Evolutionary conservation across 1,140 invertebrate genomes (phyloP).

Genomic region (Drosophila parvula): DNA sequence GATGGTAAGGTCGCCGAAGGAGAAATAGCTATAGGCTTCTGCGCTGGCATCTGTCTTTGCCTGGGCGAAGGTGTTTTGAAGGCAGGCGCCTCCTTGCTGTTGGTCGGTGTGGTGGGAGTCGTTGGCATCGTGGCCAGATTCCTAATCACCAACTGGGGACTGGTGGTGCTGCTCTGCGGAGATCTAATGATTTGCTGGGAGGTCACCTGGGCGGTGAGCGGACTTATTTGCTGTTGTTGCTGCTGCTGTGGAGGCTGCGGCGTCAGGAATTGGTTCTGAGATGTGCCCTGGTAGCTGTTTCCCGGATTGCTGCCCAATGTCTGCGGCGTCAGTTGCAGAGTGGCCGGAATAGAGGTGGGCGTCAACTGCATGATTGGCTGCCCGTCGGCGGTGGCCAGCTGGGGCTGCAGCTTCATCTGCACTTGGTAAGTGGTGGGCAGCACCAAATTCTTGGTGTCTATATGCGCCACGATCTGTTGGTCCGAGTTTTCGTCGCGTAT

Average conservation of each 20-base stretch:
- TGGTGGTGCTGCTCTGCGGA: constrained; percentile 30
- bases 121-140: constrained; percentile 33
- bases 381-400: constrained; percentile 78
- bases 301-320: constrained; percentile 39
- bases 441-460: constrained; percentile 81
- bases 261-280: constrained; percentile 55
- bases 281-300: constrained; percentile 49
- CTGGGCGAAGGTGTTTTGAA: constrained; percentile 59
- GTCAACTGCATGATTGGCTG: constrained; percentile 81
- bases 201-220: constrained; percentile 55
- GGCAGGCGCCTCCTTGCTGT: constrained; percentile 21
- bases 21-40: constrained; percentile 24
- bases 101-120: constrained; percentile 13
- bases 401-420: constrained; percentile 83
- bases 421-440: constrained; percentile 83
- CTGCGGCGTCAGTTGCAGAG: constrained; percentile 74
- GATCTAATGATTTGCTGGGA: constrained; percentile 70
- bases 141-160: constrained; percentile 57
- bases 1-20: background rate
- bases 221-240: constrained; percentile 21
- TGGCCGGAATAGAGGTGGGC: constrained; percentile 79
- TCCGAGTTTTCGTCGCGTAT: constrained; percentile 82
- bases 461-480: constrained; percentile 83
- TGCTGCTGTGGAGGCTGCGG: constrained; percentile 26
- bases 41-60: constrained; percentile 35